Evolutionary conservation across 2,113 vertebrate species (phyloP).

Genomic region (Megaceryle torquata): DNA sequence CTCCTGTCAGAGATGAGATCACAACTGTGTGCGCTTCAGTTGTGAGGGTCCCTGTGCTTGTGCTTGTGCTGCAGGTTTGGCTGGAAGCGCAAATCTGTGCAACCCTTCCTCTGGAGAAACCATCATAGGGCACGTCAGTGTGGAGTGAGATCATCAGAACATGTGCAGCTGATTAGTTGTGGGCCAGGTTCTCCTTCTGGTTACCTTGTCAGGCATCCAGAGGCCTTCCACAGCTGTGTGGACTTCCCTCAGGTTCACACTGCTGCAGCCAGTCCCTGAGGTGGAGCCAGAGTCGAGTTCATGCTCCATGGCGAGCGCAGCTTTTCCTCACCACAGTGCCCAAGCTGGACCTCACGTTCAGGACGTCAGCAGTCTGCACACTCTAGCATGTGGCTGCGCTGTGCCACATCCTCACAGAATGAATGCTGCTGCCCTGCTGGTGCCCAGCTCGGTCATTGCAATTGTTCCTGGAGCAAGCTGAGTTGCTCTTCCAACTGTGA

Average conservation of each 20-base stretch:
- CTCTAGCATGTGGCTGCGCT: fast-evolving
- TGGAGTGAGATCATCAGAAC: background rate
- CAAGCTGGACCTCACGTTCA: background rate
- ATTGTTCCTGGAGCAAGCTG: background rate
- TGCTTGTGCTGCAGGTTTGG: background rate
- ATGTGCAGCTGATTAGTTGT: background rate
- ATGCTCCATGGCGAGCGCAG: fast-evolving
- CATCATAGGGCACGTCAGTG: background rate
- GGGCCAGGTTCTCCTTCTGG: background rate
- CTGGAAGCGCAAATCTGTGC: background rate
- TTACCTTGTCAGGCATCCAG: background rate
- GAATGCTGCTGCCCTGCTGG: background rate
- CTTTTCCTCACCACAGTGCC: background rate
- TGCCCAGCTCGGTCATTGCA: fast-evolving
- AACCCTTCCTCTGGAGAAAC: background rate
- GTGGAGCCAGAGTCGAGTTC: background rate
- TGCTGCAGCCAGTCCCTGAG: background rate
- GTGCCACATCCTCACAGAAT: background rate
- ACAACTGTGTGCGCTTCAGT: background rate
- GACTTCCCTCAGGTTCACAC: background rate
- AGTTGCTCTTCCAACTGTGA: background rate
- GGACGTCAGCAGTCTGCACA: fast-evolving
- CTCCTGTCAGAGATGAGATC: background rate
- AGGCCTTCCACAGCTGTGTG: background rate
- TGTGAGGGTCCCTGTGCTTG: background rate